Percentiles rank a stretch among this genome's conserved stretches.
Conservation (phyloP, 2,888 invertebrate genomes). For the Epiblema foenella region DNA sequence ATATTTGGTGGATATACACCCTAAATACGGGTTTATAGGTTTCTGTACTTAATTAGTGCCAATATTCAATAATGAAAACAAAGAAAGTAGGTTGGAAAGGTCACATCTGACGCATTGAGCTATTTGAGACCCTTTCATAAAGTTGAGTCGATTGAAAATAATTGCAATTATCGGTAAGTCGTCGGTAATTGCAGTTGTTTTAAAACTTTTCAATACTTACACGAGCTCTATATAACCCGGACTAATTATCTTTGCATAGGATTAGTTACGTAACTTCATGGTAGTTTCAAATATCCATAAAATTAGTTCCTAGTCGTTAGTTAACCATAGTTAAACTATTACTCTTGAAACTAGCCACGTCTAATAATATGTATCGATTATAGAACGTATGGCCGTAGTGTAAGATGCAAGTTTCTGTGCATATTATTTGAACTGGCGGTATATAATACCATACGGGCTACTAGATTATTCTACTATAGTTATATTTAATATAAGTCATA, state of each 20-base stretch:
- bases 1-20: too few relatives aligned
- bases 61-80: too few relatives aligned
- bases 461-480: background rate
- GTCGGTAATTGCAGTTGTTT: background rate
- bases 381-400: background rate
- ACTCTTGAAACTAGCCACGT: slow-evolving; percentile 1
- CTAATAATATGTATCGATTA: slow-evolving; percentile 4
- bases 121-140: background rate
- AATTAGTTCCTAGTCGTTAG: slow-evolving; percentile 11
- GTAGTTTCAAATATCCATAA: slow-evolving; percentile 9
- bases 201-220: slow-evolving; percentile 1
- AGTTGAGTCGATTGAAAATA: background rate
- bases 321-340: slow-evolving; percentile 3
- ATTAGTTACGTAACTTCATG: slow-evolving; percentile 3
- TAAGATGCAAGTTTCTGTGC: background rate
- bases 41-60: too few relatives aligned
- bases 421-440: background rate
- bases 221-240: slow-evolving; percentile 1
- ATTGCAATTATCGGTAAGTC: background rate
- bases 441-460: background rate
- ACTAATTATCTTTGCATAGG: background rate
- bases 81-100: too few relatives aligned
- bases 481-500: background rate
- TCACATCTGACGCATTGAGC: background rate
- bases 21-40: too few relatives aligned